A percentile compares a stretch with the other conserved stretches of the same genome.
Conservation (phyloP, 2,797 vertebrate species). For the Xiphophorus birchmanni region DNA sequence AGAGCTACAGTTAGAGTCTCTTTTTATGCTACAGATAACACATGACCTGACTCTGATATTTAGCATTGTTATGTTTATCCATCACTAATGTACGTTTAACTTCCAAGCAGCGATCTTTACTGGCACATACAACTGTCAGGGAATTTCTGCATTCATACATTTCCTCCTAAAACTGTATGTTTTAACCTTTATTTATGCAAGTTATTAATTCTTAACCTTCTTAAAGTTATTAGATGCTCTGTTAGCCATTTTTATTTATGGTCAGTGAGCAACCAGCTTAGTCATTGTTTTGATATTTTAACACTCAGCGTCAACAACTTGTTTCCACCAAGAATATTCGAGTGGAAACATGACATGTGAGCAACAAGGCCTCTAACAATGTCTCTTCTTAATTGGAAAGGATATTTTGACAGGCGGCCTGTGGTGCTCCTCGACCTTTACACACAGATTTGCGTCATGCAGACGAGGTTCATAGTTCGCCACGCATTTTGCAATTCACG, state of each 20-base stretch:
- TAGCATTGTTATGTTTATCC: too few species aligned
- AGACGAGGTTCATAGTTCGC: slow-evolving; percentile 58
- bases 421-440: slow-evolving; percentile 70
- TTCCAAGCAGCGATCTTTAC: too few species aligned
- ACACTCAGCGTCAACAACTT: slow-evolving; percentile 16
- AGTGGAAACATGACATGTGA: slow-evolving; percentile 48
- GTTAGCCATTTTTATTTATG: neutral
- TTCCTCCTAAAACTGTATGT: neutral
- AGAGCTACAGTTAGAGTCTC: too few species aligned
- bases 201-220: neutral
- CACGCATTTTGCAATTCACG: slow-evolving; percentile 59
- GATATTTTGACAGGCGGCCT: slow-evolving; percentile 66
- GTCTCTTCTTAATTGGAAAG: slow-evolving; percentile 54
- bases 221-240: neutral
- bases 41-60: too few species aligned
- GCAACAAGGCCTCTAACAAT: slow-evolving; percentile 50
- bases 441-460: slow-evolving; percentile 62
- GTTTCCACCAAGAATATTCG: slow-evolving; percentile 29
- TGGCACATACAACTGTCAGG: too few species aligned
- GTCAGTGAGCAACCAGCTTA: neutral
- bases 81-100: too few species aligned
- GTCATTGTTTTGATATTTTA: slow-evolving; percentile 6
- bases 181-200: neutral
- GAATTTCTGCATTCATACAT: too few species aligned
- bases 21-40: too few species aligned